Conservation (phyloP, 2,888 invertebrate species). For the Ichneumon xanthorius region DNA sequence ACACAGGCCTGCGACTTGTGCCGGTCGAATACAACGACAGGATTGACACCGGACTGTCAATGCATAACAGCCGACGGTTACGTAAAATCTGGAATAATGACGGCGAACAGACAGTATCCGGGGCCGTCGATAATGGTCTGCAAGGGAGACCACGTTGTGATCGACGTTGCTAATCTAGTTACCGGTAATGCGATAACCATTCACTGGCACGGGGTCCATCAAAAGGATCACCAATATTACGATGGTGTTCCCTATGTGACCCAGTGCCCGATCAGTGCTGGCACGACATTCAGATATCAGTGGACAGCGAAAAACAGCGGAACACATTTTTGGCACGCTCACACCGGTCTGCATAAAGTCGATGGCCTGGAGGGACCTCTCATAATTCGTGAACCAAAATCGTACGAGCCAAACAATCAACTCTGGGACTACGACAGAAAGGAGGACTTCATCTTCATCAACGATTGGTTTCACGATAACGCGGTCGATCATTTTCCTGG, state of each 20-base stretch:
- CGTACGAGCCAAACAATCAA: slow-evolving; percentile 52
- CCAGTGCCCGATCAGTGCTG: slow-evolving; percentile 94
- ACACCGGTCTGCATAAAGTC: slow-evolving; percentile 69
- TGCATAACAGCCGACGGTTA: slow-evolving; percentile 72
- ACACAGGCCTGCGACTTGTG: slow-evolving; percentile 72
- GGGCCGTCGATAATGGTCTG: slow-evolving; percentile 90
- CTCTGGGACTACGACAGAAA: slow-evolving; percentile 67
- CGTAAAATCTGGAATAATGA: slow-evolving; percentile 62
- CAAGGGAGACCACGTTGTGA: slow-evolving; percentile 93
- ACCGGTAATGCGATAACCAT: slow-evolving; percentile 94
- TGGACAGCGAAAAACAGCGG: slow-evolving; percentile 65
- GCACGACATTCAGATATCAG: slow-evolving; percentile 87
- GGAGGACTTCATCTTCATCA: slow-evolving; percentile 66
- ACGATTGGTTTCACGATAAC: slow-evolving; percentile 86
- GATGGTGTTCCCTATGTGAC: slow-evolving; percentile 96
- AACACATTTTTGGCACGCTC: slow-evolving; percentile 41
- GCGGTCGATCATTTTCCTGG: slow-evolving; percentile 92
- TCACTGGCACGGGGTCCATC: slow-evolving; percentile 97
- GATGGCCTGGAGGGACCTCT: slow-evolving; percentile 68
- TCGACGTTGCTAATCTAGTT: slow-evolving; percentile 94
- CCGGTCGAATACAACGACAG: slow-evolving; percentile 67
- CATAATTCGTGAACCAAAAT: slow-evolving; percentile 61
- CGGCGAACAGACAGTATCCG: slow-evolving; percentile 73
- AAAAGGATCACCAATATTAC: slow-evolving; percentile 93
- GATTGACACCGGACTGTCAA: slow-evolving; percentile 69